Evolutionary conservation across 1,140 invertebrate species (phyloP), one percentile per base, ranked within the genome.

Genomic region (Aradophagus sp.): DNA sequence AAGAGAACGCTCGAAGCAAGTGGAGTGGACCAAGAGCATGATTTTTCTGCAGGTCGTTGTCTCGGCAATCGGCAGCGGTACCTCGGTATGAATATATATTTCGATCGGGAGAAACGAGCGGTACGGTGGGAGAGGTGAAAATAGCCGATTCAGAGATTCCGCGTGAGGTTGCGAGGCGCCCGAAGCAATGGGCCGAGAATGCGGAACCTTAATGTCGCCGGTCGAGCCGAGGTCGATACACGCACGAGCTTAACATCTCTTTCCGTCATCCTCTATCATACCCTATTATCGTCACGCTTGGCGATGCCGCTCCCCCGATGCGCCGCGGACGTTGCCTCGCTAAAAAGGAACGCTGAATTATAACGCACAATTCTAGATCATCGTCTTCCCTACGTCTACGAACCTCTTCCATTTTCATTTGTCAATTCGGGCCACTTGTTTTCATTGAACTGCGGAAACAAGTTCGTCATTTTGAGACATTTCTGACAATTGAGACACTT

Each of bases 161-260:
- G 38, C 50, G 63, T 65, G 67, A 77, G 77, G 75, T 70, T 79
- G 74, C 73, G 55, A 69, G 34, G 53, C 53, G 79, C 79, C 79
- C 68, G 48, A 48, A 78, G 80, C 80, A 82, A 70, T 84, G 81
- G 83, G 80, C 80, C 80, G 76, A 80, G 82, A 84, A 84, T 83
- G 82, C 82, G 81, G 81, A 84, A 84, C 75, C 71, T 36, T 63
- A 56, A 63, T 63, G 56, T 66, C 65, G 47, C 44, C 52, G 52
- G 50, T 55, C 77, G 66, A 65, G 47, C 55, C 29, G 72, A 79
- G 80, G 78, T 78, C 79, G 78, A 78, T 77, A 81, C 74, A 70
- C 73, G 68, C 73, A 77, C 75, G 65, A 80, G 77, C 79, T 80
- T 77, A 80, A 73, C 68, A 74, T 73, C 69, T 65, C 62, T 71